These are phyloP conservation scores for Halcyon badia DNA, from an alignment of 2,797 vertebrate genomes.

Conservation along the genomic window DNA sequence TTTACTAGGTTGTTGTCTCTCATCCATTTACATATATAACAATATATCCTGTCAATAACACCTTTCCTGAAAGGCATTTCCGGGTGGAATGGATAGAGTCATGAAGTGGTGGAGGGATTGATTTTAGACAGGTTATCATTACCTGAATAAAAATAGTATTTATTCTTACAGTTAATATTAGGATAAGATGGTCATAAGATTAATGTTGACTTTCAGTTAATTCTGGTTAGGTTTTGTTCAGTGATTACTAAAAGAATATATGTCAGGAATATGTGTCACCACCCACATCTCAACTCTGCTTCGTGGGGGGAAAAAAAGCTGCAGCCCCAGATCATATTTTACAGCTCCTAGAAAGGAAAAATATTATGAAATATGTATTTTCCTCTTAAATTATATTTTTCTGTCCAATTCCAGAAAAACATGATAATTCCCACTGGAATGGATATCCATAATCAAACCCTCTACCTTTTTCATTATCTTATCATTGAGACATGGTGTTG, in stretches of 20 bases:
- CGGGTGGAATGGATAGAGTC: neutral
- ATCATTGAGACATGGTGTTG: neutral
- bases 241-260: neutral
- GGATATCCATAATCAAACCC: rapidly evolving
- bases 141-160: neutral
- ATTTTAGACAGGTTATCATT: conserved; percentile 4
- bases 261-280: neutral
- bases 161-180: neutral
- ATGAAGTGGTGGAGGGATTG: neutral
- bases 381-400: neutral
- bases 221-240: neutral
- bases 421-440: neutral
- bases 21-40: neutral
- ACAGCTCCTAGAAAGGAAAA: neutral
- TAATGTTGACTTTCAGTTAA: neutral
- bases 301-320: rapidly evolving
- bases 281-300: neutral
- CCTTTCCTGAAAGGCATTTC: neutral
- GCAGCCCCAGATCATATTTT: neutral
- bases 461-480: neutral
- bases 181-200: neutral
- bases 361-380: neutral
- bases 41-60: neutral
- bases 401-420: neutral
- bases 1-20: neutral